Evolutionary conservation across 2,888 invertebrate genomes (phyloP).

Genomic region (Dicyrtoma fusca): DNA sequence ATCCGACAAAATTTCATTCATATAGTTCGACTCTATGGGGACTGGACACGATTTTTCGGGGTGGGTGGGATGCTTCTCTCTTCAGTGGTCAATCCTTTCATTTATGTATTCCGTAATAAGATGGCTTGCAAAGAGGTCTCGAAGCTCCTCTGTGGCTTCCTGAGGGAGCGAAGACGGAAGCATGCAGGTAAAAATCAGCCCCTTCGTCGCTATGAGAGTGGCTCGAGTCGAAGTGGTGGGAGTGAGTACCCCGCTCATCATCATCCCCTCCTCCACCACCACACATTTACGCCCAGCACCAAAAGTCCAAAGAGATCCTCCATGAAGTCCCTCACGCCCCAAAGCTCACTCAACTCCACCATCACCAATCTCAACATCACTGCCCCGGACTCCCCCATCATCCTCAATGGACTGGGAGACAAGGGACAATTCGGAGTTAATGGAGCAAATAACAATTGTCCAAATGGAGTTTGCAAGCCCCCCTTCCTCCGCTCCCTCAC

Average conservation of each 20-base stretch:
- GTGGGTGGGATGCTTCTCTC: constrained; percentile 60
- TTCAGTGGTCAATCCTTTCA: constrained; percentile 63
- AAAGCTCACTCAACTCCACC: constrained; percentile 55
- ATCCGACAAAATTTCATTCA: background rate
- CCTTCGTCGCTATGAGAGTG: constrained; percentile 29
- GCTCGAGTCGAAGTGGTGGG: constrained; percentile 20
- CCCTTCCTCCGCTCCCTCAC: constrained; percentile 55
- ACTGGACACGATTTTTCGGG: constrained; percentile 55
- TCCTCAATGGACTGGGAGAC: constrained; percentile 25
- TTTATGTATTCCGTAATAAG: constrained; percentile 63
- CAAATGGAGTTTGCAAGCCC: constrained; percentile 42
- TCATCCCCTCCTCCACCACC: constrained; percentile 24
- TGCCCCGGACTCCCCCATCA: constrained; percentile 47
- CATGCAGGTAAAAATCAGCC: constrained; percentile 17
- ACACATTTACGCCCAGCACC: constrained; percentile 24
- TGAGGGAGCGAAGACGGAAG: constrained; percentile 31
- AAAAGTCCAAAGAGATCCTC: constrained; percentile 55
- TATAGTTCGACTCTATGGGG: constrained; percentile 12
- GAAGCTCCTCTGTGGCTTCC: constrained; percentile 54
- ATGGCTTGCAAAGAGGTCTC: constrained; percentile 60
- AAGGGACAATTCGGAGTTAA: constrained; percentile 10
- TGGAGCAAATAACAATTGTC: background rate
- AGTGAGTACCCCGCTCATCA: constrained; percentile 20
- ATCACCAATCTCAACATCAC: constrained; percentile 49
- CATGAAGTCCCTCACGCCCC: constrained; percentile 57